Percentiles rank a stretch among this genome's conserved stretches.
phyloP scores from a whole-genome alignment of 2,888 invertebrate species.

The Dynastes tityus region DNA sequence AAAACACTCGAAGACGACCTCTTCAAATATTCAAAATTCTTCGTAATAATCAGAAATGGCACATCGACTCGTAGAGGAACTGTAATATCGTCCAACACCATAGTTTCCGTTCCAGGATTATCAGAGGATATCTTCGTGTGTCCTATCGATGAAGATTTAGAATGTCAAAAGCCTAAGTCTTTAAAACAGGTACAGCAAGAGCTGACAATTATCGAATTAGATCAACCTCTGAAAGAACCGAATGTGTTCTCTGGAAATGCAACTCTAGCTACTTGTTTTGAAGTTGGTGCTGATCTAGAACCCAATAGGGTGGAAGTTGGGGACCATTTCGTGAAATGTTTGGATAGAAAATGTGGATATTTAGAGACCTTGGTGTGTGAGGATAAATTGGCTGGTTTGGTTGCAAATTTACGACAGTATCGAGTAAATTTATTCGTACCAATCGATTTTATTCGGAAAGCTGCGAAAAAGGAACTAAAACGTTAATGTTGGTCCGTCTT shows the following conservation, averaged over 20 bases:
- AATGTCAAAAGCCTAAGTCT: not conserved
- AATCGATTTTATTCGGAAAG: conserved; percentile 4
- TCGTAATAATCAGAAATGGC: not conserved
- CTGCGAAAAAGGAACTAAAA: not conserved
- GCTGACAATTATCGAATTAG: conserved; percentile 5
- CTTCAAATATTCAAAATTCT: conserved; percentile 9
- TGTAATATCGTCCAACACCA: not conserved
- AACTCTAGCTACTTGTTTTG: not conserved
- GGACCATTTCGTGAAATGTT: conserved; percentile 4
- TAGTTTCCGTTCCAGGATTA: conserved; percentile 1
- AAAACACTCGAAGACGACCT: not conserved
- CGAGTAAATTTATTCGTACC: conserved; percentile 13
- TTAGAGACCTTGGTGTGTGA: conserved; percentile 14
- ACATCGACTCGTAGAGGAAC: conserved; percentile 1
- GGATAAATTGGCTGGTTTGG: conserved; percentile 14
- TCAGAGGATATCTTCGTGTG: not conserved
- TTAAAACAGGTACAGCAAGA: not conserved
- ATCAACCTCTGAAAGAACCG: not conserved
- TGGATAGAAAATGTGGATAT: conserved; percentile 12
- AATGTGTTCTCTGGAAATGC: conserved; percentile 2
- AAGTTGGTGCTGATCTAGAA: not conserved
- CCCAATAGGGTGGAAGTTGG: conserved; percentile 4
- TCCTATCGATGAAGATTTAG: not conserved
- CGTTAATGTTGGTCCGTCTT: not conserved
- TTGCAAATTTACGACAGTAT: not conserved